Conservation (phyloP, 2,113 vertebrate genomes). For the Macroglossus sobrinus region DNA sequence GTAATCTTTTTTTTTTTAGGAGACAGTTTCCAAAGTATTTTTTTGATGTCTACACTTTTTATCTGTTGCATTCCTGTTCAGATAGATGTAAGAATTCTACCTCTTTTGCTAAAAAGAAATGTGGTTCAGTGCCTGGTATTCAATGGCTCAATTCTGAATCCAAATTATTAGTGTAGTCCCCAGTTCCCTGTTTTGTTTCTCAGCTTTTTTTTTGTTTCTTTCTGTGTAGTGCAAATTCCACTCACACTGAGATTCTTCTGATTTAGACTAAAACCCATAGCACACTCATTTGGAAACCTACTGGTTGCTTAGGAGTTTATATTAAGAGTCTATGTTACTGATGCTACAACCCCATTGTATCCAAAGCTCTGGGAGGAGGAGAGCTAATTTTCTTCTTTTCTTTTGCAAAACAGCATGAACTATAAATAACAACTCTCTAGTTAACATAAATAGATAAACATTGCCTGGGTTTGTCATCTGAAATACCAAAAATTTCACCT, state of each 20-base stretch:
- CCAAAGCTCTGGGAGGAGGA: not conserved
- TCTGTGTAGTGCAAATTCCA: slow-evolving; percentile 11
- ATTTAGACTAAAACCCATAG: slow-evolving; percentile 45
- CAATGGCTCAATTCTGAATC: slow-evolving; percentile 16
- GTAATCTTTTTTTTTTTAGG: not conserved
- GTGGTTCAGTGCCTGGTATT: slow-evolving; percentile 20
- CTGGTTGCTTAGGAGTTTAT: slow-evolving; percentile 40
- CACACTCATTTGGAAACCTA: slow-evolving; percentile 55
- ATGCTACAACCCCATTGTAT: slow-evolving; percentile 42
- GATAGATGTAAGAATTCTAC: not conserved
- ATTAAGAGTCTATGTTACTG: slow-evolving; percentile 32
- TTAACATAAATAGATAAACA: slow-evolving; percentile 52
- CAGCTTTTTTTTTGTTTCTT: slow-evolving; percentile 24
- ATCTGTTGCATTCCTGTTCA: slow-evolving; percentile 10
- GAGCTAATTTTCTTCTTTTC: slow-evolving; percentile 28
- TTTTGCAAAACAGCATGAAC: slow-evolving; percentile 56
- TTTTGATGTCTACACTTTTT: slow-evolving; percentile 10
- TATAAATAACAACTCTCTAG: slow-evolving; percentile 61
- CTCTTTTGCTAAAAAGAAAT: slow-evolving; percentile 13
- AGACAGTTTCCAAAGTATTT: not conserved
- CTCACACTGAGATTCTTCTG: slow-evolving; percentile 32
- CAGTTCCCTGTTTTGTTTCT: slow-evolving; percentile 28
- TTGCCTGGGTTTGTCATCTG: slow-evolving; percentile 27
- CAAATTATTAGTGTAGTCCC: slow-evolving; percentile 25
- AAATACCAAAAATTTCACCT: slow-evolving; percentile 14